Percentiles rank a stretch among this genome's conserved stretches.
Evolutionary conservation across 2,797 vertebrate genomes (phyloP).

Genomic region (Limnodromus scolopaceus): DNA sequence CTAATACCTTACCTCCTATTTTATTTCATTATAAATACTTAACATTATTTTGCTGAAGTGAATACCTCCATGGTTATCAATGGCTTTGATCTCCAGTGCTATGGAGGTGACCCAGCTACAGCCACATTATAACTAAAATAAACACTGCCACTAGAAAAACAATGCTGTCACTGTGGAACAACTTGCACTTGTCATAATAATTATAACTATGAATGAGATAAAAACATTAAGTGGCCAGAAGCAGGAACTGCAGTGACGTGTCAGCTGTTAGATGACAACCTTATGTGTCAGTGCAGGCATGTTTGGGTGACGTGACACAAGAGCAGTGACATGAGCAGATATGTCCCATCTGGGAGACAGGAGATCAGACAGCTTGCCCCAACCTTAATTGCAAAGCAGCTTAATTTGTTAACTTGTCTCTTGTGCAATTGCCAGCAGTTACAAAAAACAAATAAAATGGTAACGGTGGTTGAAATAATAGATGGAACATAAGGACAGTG

Average conservation of each 20-base stretch:
- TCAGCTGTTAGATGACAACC: conserved; percentile 43
- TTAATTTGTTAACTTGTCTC: background rate
- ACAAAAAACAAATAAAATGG: background rate
- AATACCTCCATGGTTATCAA: background rate
- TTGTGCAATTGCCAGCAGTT: background rate
- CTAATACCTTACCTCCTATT: background rate
- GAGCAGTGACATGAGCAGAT: background rate
- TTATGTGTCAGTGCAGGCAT: background rate
- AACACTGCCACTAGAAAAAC: background rate
- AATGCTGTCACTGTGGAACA: background rate
- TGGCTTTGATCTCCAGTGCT: background rate
- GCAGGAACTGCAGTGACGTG: conserved; percentile 1
- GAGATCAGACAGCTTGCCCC: background rate
- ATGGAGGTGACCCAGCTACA: background rate
- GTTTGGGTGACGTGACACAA: background rate
- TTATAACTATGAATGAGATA: conserved; percentile 37
- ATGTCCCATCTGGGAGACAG: background rate
- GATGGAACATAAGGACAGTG: background rate
- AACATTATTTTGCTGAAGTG: background rate
- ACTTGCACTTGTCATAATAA: conserved; percentile 51
- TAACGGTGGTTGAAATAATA: background rate
- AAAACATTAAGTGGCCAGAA: conserved; percentile 22
- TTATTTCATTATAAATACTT: background rate
- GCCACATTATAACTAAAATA: background rate
- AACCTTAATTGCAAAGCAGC: background rate